Evolutionary conservation across 2,888 invertebrate genomes (phyloP).

Genomic region (Coleophora deauratella): DNA sequence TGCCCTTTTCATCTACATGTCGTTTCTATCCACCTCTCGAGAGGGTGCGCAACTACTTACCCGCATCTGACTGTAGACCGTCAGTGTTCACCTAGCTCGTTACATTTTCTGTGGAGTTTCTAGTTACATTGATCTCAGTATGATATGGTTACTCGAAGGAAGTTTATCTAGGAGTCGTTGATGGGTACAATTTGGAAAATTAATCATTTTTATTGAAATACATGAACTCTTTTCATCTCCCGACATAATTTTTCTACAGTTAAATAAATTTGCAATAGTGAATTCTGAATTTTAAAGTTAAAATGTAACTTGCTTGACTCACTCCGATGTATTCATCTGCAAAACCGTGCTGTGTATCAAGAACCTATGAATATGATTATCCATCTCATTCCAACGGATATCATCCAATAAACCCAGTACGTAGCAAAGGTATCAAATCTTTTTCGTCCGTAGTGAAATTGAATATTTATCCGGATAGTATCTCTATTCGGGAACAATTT

Average conservation of each 20-base stretch:
- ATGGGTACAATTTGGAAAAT: no score
- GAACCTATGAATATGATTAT: constrained; percentile 72
- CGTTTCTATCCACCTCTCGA: constrained; percentile 51
- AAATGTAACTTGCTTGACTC: no score
- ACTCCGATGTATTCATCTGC: constrained; percentile 6
- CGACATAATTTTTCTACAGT: no score
- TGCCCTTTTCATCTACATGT: constrained; percentile 74
- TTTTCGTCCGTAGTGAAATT: constrained; percentile 73
- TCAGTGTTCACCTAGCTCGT: constrained; percentile 30
- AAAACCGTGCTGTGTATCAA: constrained; percentile 47
- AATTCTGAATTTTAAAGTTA: no score
- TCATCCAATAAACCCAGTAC: constrained; percentile 70
- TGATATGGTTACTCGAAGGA: no score
- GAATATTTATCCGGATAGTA: constrained; percentile 74
- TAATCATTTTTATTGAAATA: no score
- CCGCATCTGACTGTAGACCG: constrained; percentile 24
- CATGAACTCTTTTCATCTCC: no score
- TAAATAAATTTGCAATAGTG: no score
- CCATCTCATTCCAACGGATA: constrained; percentile 68
- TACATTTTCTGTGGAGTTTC: constrained; percentile 22
- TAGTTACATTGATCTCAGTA: constrained; percentile 6
- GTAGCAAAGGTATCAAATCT: constrained; percentile 73
- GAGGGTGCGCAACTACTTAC: constrained; percentile 41
- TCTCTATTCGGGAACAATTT: constrained; percentile 74
- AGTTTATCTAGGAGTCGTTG: no score